Base-by-base conservation (phyloP, 2,797 vertebrate species). In the Cygnus olor region DNA sequence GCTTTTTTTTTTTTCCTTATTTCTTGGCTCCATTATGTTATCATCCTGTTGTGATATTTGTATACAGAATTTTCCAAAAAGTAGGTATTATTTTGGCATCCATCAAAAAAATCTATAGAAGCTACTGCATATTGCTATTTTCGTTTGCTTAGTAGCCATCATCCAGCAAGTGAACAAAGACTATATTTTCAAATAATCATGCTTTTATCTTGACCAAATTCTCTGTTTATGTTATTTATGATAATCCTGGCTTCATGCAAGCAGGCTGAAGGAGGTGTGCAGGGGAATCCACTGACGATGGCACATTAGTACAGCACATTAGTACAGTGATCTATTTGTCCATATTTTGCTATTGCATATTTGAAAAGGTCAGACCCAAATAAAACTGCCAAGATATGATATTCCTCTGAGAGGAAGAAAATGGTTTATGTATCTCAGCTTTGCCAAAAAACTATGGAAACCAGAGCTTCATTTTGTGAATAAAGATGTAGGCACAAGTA, bases 361-460 rank as follows among this genome's bases (percentile, higher is more conserved):
- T 79, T 81, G 49, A 87, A 93, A 82, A 96, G 90, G 84, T 76
- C 34, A 91, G 44, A 71, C 63, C 28, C 76, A 90, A 92, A 87
- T 81, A 88, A 94, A 91, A 83, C 27, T 42, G 38, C 80, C 72
- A 92, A 80, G 57, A 88, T 74, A 66, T 1, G 9, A 40, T 65
- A 96, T 49, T 79, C 60, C 72, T 79, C 51, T n/a, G 36, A 94
- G 89, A 89, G 10, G 66, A 94, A 85, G 76, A 90, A 78, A 70
- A 44, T 17, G 63, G 49, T 58, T 85, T 72, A 72, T 72, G 44
- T 42, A n/a, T 42, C 60, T 71, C 34, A 40, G 38, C 83, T 90
- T 85, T 96, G 91, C 85, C 78, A 93, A 80, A 92, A 94, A 81
- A 10, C 68, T 93, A 85, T 89, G 82, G 58, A 95, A 96, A 91